Evolutionary conservation across 2,888 invertebrate genomes (phyloP).

Genomic region (Euplexia lucipara): DNA sequence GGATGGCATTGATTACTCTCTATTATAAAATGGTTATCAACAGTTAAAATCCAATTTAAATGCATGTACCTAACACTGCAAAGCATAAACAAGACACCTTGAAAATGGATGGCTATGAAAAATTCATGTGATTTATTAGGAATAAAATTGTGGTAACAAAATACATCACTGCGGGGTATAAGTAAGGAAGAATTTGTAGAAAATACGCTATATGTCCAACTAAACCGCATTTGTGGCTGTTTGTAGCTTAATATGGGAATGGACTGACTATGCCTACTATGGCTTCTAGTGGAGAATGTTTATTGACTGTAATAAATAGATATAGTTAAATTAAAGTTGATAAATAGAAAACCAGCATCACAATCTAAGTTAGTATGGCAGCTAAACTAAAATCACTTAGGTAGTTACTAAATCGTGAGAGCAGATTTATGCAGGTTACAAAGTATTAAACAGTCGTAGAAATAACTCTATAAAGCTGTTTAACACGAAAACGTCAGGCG

Average conservation of each 20-base stretch:
- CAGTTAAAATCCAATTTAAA: slow-evolving; percentile 78
- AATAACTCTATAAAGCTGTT: background rate
- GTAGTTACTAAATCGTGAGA: no score
- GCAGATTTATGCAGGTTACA: no score
- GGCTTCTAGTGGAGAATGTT: background rate
- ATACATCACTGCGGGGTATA: slow-evolving; percentile 63
- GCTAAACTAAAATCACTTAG: no score
- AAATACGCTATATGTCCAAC: slow-evolving; percentile 17
- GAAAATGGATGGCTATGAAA: slow-evolving; percentile 75
- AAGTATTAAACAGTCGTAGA: no score
- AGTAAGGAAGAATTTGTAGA: slow-evolving; percentile 31
- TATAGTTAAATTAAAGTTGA: background rate
- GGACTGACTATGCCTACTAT: background rate
- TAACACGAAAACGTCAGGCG: slow-evolving; percentile 7
- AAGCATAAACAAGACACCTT: slow-evolving; percentile 70
- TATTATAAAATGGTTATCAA: slow-evolving; percentile 63
- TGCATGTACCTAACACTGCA: slow-evolving; percentile 72
- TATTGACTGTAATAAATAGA: background rate
- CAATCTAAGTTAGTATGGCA: background rate
- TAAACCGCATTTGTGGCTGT: slow-evolving; percentile 3
- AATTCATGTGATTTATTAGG: slow-evolving; percentile 76
- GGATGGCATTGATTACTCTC: slow-evolving; percentile 43
- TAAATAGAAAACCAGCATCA: background rate
- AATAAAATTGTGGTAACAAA: slow-evolving; percentile 55
- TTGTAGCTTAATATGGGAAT: background rate